Conservation (phyloP, 2,113 vertebrate species). For the Heteronetta atricapilla region DNA sequence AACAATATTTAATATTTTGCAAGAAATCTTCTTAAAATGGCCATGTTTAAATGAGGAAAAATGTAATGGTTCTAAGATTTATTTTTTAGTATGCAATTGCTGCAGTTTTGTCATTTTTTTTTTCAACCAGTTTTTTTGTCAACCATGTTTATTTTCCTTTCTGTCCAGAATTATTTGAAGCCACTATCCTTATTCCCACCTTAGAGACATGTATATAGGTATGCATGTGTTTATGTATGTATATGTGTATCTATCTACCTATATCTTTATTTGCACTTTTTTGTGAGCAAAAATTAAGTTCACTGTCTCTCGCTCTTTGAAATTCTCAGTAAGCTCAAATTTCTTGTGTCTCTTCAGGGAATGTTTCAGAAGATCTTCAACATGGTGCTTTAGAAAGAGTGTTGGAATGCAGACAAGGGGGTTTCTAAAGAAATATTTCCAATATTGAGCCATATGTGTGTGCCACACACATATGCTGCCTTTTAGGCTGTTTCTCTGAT, state of each 20-base stretch:
- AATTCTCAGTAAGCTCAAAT: not conserved
- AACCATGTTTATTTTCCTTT: not conserved
- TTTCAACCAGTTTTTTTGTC: not conserved
- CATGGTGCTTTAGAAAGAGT: not conserved
- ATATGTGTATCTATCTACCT: no score
- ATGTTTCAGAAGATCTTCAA: not conserved
- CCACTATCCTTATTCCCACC: not conserved
- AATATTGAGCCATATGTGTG: not conserved
- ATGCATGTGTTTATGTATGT: no score
- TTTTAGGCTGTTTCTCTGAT: not conserved
- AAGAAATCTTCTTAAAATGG: not conserved
- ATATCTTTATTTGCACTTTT: not conserved
- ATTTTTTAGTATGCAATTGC: not conserved
- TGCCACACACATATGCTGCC: not conserved
- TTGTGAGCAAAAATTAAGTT: not conserved
- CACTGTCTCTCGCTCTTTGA: not conserved
- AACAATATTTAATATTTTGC: not conserved
- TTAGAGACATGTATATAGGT: no score
- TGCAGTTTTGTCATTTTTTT: not conserved
- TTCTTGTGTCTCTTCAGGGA: not conserved
- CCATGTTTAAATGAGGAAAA: not conserved
- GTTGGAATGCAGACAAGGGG: not conserved
- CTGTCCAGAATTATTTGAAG: not conserved
- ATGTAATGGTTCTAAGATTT: not conserved
- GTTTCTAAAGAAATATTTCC: not conserved